phyloP scores from a whole-genome alignment of 2,797 vertebrate genomes.

The Ctenosaura bakeri region DNA sequence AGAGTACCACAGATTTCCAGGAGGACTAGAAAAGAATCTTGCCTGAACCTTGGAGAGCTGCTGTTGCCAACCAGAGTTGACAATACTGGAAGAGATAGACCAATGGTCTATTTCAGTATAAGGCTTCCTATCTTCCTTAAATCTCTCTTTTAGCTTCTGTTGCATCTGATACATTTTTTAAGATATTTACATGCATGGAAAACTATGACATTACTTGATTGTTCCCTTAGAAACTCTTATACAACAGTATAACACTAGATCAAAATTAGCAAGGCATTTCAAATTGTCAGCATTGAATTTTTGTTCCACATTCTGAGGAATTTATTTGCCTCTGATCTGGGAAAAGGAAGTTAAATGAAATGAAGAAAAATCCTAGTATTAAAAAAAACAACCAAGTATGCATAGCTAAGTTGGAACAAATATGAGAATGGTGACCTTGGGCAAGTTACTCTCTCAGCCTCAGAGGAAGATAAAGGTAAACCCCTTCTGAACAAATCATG shows the following conservation, averaged over 20 bases:
- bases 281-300: constrained; percentile 35
- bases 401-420: constrained; percentile 46
- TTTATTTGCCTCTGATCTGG: constrained; percentile 48
- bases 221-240: constrained; percentile 23
- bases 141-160: background rate
- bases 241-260: background rate
- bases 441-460: too few relatives aligned
- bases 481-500: too few relatives aligned
- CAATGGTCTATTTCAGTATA: too few relatives aligned
- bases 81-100: too few relatives aligned
- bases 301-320: background rate
- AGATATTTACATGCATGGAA: background rate
- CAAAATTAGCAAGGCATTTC: constrained; percentile 58
- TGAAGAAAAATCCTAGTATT: constrained; percentile 18
- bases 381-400: constrained; percentile 33
- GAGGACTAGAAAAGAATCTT: too few relatives aligned
- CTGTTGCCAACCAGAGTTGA: too few relatives aligned
- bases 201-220: constrained; percentile 29
- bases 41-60: too few relatives aligned
- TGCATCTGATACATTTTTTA: background rate
- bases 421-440: background rate
- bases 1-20: too few relatives aligned
- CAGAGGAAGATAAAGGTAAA: too few relatives aligned
- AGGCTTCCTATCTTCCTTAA: too few relatives aligned
- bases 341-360: constrained; percentile 62